Percentiles rank a stretch among this genome's conserved stretches.
These are phyloP conservation scores for Balaeniceps rex DNA, from an alignment of 2,113 vertebrate species.

Conservation along the genomic window DNA sequence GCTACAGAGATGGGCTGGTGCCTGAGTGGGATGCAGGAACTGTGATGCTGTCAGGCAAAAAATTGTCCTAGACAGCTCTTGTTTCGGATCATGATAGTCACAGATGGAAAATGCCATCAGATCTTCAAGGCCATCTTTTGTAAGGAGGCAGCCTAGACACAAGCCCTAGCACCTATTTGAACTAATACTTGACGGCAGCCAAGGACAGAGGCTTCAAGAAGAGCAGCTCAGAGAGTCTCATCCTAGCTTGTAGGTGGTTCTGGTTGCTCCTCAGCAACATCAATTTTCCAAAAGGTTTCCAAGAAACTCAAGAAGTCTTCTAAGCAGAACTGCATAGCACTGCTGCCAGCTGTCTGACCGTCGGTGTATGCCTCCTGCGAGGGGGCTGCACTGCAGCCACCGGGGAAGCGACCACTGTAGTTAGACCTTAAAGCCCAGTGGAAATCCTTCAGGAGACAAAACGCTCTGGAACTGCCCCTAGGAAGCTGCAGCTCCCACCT, in stretches of 20 bases:
- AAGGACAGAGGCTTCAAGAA: background rate
- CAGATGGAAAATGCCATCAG: slow-evolving; percentile 20
- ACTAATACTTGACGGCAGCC: background rate
- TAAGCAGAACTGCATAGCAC: background rate
- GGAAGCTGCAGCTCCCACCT: background rate
- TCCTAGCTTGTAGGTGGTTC: background rate
- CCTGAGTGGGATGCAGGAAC: background rate
- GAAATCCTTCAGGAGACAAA: background rate
- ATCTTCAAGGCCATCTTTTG: background rate
- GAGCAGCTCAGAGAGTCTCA: background rate
- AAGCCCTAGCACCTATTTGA: background rate
- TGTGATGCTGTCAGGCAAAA: background rate
- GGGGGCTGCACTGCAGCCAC: background rate
- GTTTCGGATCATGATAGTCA: background rate
- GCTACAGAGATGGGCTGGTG: background rate
- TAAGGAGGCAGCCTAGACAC: background rate
- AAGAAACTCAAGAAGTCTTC: background rate
- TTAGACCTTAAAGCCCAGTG: background rate
- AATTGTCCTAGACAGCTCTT: background rate
- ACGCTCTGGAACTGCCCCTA: background rate
- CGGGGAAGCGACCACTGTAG: background rate
- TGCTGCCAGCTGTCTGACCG: background rate
- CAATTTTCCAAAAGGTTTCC: background rate
- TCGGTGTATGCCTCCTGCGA: rapidly evolving
- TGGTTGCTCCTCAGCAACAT: background rate